A percentile compares a stretch with the other conserved stretches of the same genome.
Conservation (phyloP, 1,140 invertebrate genomes). For the Drosophila jambulina region DNA sequence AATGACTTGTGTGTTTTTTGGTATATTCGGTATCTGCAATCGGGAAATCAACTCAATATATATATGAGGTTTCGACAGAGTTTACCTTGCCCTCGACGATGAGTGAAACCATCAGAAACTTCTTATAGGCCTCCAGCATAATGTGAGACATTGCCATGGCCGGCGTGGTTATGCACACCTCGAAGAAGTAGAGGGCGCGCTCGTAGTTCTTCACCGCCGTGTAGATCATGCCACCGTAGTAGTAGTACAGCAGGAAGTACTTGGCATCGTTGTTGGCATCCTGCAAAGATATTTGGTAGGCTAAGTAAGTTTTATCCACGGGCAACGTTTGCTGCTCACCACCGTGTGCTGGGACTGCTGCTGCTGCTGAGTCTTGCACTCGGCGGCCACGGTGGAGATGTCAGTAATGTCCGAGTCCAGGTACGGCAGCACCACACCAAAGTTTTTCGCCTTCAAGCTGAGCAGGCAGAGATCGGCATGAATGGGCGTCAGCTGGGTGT, state of each 20-base stretch:
- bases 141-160: conserved; percentile 97
- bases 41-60: not conserved
- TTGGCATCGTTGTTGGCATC: conserved; percentile 94
- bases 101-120: conserved; percentile 96
- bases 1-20: conserved; percentile 97
- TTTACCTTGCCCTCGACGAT: conserved; percentile 95
- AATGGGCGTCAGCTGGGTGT: conserved; percentile 96
- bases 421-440: conserved; percentile 95
- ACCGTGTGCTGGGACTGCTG: conserved; percentile 69
- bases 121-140: conserved; percentile 98
- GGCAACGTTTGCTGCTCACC: conserved; percentile 3
- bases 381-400: conserved; percentile 88
- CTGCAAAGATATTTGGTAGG: conserved; percentile 57
- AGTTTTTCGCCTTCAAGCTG: conserved; percentile 95
- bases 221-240: conserved; percentile 99
- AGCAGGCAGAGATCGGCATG: conserved; percentile 97
- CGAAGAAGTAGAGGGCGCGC: conserved; percentile 96
- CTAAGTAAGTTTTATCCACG: not conserved
- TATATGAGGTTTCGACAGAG: not conserved
- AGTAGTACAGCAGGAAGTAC: conserved; percentile 97
- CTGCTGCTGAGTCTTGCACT: conserved; percentile 72
- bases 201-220: conserved; percentile 96
- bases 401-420: conserved; percentile 96
- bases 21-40: conserved; percentile 89
- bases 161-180: conserved; percentile 97